Percentiles rank a stretch among this genome's conserved stretches.
These are phyloP conservation scores for Oscarella lobularis DNA, from an alignment of 37 sponge, comb jelly and placozoan genomes.

Conservation along the genomic window DNA sequence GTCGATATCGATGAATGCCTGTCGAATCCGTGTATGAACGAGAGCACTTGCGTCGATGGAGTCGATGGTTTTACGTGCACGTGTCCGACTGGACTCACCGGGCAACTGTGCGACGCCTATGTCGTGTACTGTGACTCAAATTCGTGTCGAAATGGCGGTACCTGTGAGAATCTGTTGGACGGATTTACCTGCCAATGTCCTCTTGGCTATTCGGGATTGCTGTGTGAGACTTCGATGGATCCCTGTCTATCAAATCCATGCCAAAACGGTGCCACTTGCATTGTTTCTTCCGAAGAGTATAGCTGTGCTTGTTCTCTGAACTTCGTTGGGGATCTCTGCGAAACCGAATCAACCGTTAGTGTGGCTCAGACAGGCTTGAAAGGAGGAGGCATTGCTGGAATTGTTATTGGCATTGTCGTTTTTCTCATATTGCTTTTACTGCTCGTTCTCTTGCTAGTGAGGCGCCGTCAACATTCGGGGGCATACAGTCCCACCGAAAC, in stretches of 20 bases:
- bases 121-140: conserved; percentile 15
- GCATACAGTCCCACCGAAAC: conserved; percentile 27
- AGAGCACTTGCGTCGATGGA: conserved; percentile 5
- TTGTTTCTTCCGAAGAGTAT: not conserved
- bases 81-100: conserved; percentile 23
- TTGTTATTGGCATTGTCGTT: conserved; percentile 11
- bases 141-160: conserved; percentile 35
- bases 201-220: conserved; percentile 13
- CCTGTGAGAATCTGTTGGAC: conserved; percentile 19
- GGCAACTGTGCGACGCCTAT: conserved; percentile 14
- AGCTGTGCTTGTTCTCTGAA: not conserved
- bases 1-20: conserved; percentile 9
- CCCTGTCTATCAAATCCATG: conserved; percentile 8
- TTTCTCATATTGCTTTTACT: conserved; percentile 5
- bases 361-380: no score
- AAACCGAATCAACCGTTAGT: not conserved
- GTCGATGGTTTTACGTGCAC: conserved; percentile 10
- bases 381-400: no score
- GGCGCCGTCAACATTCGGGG: conserved; percentile 11
- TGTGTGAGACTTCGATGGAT: conserved; percentile 6
- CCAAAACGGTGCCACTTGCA: not conserved
- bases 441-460: not conserved
- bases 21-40: not conserved
- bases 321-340: not conserved
- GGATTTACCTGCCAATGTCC: conserved; percentile 23